These are phyloP conservation scores for Cheilosia vernalis DNA, from an alignment of 2,888 invertebrate genomes.

Conservation along the genomic window DNA sequence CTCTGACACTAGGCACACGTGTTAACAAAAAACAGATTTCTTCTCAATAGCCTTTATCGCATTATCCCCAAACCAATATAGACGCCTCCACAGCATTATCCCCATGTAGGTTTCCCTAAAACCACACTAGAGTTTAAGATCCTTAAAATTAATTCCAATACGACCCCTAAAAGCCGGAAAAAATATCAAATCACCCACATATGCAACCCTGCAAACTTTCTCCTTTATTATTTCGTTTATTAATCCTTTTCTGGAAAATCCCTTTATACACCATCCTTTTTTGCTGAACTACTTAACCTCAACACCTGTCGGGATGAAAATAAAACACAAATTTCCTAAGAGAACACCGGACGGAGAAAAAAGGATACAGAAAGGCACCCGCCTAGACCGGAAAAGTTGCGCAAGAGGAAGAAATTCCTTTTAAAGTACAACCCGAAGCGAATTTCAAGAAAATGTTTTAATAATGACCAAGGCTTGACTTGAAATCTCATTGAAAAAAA, in stretches of 20 bases:
- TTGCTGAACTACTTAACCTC: slow-evolving; percentile 63
- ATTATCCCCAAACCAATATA: slow-evolving; percentile 11
- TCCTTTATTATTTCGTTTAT: slow-evolving; percentile 57
- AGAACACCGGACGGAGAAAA: slow-evolving; percentile 4
- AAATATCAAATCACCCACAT: slow-evolving; percentile 45
- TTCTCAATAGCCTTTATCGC: slow-evolving; percentile 13
- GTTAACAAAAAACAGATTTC: background rate
- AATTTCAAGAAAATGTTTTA: slow-evolving; percentile 65
- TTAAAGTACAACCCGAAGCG: slow-evolving; percentile 35
- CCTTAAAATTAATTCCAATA: slow-evolving; percentile 48
- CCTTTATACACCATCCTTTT: slow-evolving; percentile 15
- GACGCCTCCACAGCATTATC: slow-evolving; percentile 10
- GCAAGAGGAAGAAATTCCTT: slow-evolving; percentile 15
- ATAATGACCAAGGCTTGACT: slow-evolving; percentile 59
- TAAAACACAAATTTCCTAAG: slow-evolving; percentile 49
- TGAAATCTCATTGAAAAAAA: slow-evolving; percentile 45
- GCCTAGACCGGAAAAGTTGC: slow-evolving; percentile 22
- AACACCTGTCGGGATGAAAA: slow-evolving; percentile 69
- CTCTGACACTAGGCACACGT: background rate
- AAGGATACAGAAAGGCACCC: slow-evolving; percentile 13
- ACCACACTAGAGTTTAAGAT: slow-evolving; percentile 25
- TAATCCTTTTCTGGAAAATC: slow-evolving; percentile 38
- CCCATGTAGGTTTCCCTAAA: background rate
- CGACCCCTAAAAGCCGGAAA: slow-evolving; percentile 34
- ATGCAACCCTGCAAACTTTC: slow-evolving; percentile 32